Evolutionary conservation across 2,888 invertebrate genomes (phyloP).

Genomic region (Poecilus cupreus): DNA sequence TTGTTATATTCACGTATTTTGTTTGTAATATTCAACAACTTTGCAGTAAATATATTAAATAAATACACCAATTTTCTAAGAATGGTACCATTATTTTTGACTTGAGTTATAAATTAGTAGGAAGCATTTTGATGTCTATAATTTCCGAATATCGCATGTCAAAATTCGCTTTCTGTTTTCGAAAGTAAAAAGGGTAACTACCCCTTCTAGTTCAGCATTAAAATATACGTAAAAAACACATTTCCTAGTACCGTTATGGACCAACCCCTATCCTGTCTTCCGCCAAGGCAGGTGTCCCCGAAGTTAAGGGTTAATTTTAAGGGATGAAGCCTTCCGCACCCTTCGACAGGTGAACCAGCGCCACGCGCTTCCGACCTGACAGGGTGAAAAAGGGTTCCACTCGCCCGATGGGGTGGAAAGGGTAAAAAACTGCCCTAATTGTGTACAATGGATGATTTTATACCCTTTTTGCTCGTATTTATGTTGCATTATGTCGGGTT

Average conservation of each 20-base stretch:
- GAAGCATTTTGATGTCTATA: too few species aligned
- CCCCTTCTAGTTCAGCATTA: background rate
- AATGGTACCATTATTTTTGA: too few species aligned
- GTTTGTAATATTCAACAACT: too few species aligned
- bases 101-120: too few species aligned
- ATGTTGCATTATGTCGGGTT: slow-evolving; percentile 16
- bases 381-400: slow-evolving; percentile 29
- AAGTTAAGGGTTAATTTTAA: slow-evolving; percentile 39
- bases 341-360: background rate
- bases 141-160: background rate
- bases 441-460: slow-evolving; percentile 52
- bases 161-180: slow-evolving; percentile 7
- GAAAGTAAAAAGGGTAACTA: background rate
- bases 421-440: slow-evolving; percentile 44
- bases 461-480: slow-evolving; percentile 40
- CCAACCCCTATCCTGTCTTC: background rate
- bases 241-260: slow-evolving; percentile 2
- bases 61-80: too few species aligned
- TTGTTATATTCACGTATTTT: too few species aligned
- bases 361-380: slow-evolving; percentile 14
- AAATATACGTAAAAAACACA: background rate
- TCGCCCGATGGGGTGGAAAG: slow-evolving; percentile 37
- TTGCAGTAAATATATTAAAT: too few species aligned
- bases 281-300: slow-evolving; percentile 12
- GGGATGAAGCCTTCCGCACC: slow-evolving; percentile 25